Percentiles rank a stretch among this genome's conserved stretches.
These are phyloP conservation scores for Drosophila suzukii DNA, from an alignment of 1,140 invertebrate genomes.

Conservation along the genomic window DNA sequence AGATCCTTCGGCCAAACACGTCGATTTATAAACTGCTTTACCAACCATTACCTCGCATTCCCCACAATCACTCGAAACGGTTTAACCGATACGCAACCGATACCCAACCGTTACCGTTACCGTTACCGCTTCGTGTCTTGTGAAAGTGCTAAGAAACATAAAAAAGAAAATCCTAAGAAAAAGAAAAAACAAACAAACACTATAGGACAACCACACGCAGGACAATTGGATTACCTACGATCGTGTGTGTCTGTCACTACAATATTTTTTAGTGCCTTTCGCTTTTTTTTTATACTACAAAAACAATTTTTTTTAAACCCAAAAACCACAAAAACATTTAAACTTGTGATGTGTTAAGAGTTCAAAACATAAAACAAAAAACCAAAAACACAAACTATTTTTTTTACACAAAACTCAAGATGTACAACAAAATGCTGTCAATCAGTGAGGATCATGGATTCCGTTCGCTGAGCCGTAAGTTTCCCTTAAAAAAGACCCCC, in stretches of 20 bases:
- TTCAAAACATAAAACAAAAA: constrained; percentile 19
- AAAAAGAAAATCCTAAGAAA: neutral
- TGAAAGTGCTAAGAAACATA: constrained; percentile 26
- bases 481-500: constrained; percentile 1
- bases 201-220: constrained; percentile 44
- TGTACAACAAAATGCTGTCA: constrained; percentile 84
- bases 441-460: constrained; percentile 85
- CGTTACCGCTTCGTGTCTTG: constrained; percentile 29
- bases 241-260: constrained; percentile 57
- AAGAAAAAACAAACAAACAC: constrained; percentile 15
- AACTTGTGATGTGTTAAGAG: constrained; percentile 46
- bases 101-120: constrained; percentile 5
- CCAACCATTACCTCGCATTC: constrained; percentile 1
- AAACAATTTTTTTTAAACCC: constrained; percentile 40
- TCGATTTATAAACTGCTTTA: neutral
- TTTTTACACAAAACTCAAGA: constrained; percentile 40
- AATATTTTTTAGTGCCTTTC: constrained; percentile 49
- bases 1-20: constrained; percentile 27
- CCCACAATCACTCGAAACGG: constrained; percentile 10
- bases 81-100: constrained; percentile 6
- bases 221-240: constrained; percentile 81
- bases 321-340: constrained; percentile 30
- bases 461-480: constrained; percentile 84
- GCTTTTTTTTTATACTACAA: constrained; percentile 38
- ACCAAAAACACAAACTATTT: constrained; percentile 23